Conservation (phyloP, 2,888 invertebrate species). For the Scaptomyza tumidula region DNA sequence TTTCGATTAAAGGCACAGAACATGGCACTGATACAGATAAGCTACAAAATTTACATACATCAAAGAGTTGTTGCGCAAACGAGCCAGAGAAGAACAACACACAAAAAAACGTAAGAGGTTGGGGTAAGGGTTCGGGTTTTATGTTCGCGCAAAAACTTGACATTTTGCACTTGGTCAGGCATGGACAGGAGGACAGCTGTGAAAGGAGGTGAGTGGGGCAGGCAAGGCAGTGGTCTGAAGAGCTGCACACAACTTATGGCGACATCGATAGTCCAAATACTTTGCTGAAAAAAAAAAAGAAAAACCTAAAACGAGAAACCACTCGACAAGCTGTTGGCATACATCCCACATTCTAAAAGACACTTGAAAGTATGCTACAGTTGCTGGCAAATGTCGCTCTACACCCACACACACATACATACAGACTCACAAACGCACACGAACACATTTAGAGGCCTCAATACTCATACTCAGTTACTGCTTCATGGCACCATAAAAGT, state of each 20-base stretch:
- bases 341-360: constrained; percentile 66
- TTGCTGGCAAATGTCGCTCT: constrained; percentile 66
- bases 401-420: constrained; percentile 14
- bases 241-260: constrained; percentile 77
- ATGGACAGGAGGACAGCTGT: constrained; percentile 44
- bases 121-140: not conserved
- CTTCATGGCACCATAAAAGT: constrained; percentile 50
- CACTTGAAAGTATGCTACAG: constrained; percentile 79
- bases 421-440: not conserved
- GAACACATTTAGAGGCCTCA: constrained; percentile 17
- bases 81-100: constrained; percentile 22
- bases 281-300: constrained; percentile 47
- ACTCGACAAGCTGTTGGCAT: constrained; percentile 83
- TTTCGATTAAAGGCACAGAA: constrained; percentile 63
- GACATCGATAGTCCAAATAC: constrained; percentile 80
- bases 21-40: constrained; percentile 65
- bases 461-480: constrained; percentile 36
- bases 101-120: not conserved
- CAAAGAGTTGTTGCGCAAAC: constrained; percentile 55
- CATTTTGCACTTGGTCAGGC: constrained; percentile 78
- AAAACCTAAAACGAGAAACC: constrained; percentile 48
- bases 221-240: constrained; percentile 55
- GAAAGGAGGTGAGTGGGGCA: constrained; percentile 12
- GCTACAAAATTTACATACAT: constrained; percentile 73
- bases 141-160: constrained; percentile 59